A percentile compares a stretch with the other conserved stretches of the same genome.
phyloP scores from a whole-genome alignment of 2,797 vertebrate genomes.

The Okamejei kenojei region DNA sequence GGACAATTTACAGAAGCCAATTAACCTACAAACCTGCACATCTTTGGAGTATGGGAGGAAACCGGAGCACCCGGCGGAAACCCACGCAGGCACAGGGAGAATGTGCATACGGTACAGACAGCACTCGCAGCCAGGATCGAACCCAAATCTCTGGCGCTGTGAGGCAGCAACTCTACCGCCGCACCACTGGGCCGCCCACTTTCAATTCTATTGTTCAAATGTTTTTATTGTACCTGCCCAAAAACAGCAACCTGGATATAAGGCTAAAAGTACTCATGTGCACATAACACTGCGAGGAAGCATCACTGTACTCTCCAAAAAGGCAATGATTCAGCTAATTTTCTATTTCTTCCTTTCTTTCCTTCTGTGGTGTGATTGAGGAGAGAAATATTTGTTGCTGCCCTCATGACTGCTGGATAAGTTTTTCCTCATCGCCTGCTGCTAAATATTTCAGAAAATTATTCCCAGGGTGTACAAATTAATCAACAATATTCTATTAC shows the following conservation, averaged over 20 bases:
- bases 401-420: too few species aligned
- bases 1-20: too few species aligned
- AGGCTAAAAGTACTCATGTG: not conserved
- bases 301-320: not conserved
- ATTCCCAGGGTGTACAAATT: not conserved
- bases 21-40: too few species aligned
- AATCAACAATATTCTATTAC: too few species aligned
- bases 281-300: not conserved
- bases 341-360: not conserved
- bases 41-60: too few species aligned
- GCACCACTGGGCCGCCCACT: too few species aligned
- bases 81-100: too few species aligned
- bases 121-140: too few species aligned
- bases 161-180: too few species aligned
- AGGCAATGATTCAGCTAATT: not conserved
- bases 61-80: too few species aligned
- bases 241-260: not conserved
- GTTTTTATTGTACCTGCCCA: not conserved
- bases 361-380: not conserved
- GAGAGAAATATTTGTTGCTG: not conserved
- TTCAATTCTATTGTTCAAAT: not conserved
- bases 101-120: too few species aligned
- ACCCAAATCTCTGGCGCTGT: too few species aligned
- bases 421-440: not conserved
- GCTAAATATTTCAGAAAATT: not conserved